Percentiles rank a stretch among this genome's conserved stretches.
Conservation (phyloP, 2,888 invertebrate genomes). For the Anthophora plumipes region DNA sequence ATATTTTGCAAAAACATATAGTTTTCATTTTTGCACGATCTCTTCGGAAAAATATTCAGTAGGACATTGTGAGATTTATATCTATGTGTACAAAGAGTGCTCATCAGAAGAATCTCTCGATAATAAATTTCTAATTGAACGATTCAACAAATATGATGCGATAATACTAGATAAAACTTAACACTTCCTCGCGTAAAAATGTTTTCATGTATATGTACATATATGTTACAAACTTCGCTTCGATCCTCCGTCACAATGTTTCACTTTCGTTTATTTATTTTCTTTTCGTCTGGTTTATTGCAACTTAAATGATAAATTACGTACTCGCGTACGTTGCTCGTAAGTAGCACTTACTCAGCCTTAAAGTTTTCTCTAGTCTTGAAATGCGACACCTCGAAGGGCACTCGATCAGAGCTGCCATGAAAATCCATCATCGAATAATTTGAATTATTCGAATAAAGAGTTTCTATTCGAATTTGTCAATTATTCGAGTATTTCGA, state of each 20-base stretch:
- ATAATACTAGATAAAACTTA: conserved; percentile 21
- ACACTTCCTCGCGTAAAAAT: background rate
- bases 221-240: background rate
- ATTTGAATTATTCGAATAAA: too few species aligned
- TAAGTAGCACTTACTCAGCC: conserved; percentile 68
- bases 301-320: background rate
- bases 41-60: background rate
- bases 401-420: too few species aligned
- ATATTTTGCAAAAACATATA: background rate
- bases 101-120: conserved; percentile 3
- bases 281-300: background rate
- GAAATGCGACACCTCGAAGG: conserved; percentile 54
- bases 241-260: background rate
- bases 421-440: too few species aligned
- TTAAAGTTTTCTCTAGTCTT: conserved; percentile 55
- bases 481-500: too few species aligned
- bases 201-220: conserved; percentile 9
- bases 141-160: conserved; percentile 6
- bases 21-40: background rate
- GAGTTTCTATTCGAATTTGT: too few species aligned
- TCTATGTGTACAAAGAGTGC: conserved; percentile 25
- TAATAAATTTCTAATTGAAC: conserved; percentile 11
- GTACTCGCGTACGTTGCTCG: conserved; percentile 6
- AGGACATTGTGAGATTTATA: background rate
- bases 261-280: too few species aligned